Conservation (phyloP, 2,888 invertebrate species). For the Himalopsyche japonica region DNA sequence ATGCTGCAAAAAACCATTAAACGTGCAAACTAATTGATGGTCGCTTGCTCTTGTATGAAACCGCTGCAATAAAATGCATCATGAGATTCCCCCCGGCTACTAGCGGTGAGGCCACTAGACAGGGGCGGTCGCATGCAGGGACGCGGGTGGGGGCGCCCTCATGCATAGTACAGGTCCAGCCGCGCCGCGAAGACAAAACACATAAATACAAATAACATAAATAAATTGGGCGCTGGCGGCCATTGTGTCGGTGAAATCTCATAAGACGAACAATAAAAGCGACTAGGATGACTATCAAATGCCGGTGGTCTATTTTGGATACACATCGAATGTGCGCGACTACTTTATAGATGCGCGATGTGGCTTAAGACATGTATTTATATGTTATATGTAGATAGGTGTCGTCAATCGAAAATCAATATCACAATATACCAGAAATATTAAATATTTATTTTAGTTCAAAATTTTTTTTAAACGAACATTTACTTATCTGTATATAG, state of each 20-base stretch:
- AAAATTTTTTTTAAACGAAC: no score
- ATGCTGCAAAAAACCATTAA: not conserved
- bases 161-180: not conserved
- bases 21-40: not conserved
- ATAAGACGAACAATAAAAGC: constrained; percentile 20
- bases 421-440: no score
- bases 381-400: not conserved
- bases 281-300: constrained; percentile 18
- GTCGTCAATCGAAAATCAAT: not conserved
- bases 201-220: constrained; percentile 22
- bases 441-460: no score
- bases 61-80: not conserved
- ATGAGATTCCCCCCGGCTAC: not conserved
- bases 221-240: constrained; percentile 17
- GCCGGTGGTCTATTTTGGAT: constrained; percentile 20
- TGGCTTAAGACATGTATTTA: not conserved
- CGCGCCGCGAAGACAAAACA: not conserved
- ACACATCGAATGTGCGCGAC: constrained; percentile 4
- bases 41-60: not conserved
- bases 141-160: not conserved
- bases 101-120: not conserved
- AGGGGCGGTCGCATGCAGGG: not conserved
- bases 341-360: not conserved
- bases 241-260: constrained; percentile 17
- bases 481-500: no score